Evolutionary conservation across 2,888 invertebrate species (phyloP).

Genomic region (Apotomis turbidana): DNA sequence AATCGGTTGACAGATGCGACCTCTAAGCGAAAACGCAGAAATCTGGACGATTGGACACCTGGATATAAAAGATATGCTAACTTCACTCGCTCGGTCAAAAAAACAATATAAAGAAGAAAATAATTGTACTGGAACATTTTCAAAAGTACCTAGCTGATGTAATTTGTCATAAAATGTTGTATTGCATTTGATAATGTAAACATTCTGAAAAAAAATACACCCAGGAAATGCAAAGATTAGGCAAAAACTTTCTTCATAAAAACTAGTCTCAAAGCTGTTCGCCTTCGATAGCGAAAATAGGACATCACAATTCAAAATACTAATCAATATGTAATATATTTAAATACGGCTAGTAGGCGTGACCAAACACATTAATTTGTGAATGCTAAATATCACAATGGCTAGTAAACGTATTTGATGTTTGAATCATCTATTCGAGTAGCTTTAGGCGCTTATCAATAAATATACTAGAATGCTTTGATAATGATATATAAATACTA

Average conservation of each 20-base stretch:
- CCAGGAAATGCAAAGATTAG: background rate
- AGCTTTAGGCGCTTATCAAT: background rate
- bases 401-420: background rate
- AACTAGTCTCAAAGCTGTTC: background rate
- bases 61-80: too few relatives aligned
- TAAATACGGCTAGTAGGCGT: slow-evolving; percentile 31
- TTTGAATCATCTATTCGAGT: background rate
- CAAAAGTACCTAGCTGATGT: too few relatives aligned
- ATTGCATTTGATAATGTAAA: background rate
- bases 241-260: slow-evolving; percentile 2
- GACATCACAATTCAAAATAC: slow-evolving; percentile 17
- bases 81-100: too few relatives aligned
- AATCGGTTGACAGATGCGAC: too few relatives aligned
- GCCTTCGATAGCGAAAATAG: slow-evolving; percentile 17
- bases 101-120: too few relatives aligned
- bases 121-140: too few relatives aligned
- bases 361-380: slow-evolving; percentile 17
- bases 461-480: background rate
- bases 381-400: slow-evolving; percentile 12
- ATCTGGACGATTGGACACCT: too few relatives aligned
- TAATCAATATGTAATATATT: slow-evolving; percentile 24
- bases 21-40: too few relatives aligned
- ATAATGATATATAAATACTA: too few relatives aligned
- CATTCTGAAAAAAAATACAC: background rate
- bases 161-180: too few relatives aligned